Evolutionary conservation across 2,797 vertebrate genomes (phyloP).

Genomic region (Sebastes oblongus): DNA sequence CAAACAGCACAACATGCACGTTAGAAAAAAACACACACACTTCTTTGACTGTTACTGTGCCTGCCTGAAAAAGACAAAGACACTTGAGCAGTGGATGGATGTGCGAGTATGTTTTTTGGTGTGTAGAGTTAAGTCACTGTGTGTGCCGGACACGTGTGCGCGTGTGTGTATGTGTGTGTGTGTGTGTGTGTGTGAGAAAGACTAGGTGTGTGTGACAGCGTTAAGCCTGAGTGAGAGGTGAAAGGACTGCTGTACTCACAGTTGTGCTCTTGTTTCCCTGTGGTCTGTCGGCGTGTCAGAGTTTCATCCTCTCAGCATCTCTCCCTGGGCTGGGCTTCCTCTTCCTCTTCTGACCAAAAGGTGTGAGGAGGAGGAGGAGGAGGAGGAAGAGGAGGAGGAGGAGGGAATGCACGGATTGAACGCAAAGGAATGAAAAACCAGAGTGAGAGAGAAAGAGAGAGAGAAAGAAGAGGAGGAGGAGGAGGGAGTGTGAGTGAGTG

Average conservation of each 20-base stretch:
- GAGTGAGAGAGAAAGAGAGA: constrained; percentile 50
- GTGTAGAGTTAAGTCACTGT: constrained; percentile 41
- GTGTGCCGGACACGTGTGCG: constrained; percentile 45
- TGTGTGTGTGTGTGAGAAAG: constrained; percentile 13
- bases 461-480: constrained; percentile 28
- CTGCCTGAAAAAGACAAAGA: constrained; percentile 50
- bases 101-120: not conserved
- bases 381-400: constrained; percentile 18
- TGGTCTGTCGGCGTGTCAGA: constrained; percentile 78
- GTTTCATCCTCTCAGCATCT: constrained; percentile 79
- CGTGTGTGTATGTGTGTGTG: constrained; percentile 15
- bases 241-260: constrained; percentile 80
- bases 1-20: constrained; percentile 9
- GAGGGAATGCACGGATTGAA: constrained; percentile 61
- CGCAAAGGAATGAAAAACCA: constrained; percentile 70
- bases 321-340: constrained; percentile 76
- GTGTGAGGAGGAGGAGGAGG: constrained; percentile 59
- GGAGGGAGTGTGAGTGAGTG: constrained; percentile 22
- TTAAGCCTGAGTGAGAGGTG: constrained; percentile 71
- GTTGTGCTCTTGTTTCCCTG: constrained; percentile 75
- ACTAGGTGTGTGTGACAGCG: constrained; percentile 55
- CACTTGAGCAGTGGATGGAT: constrained; percentile 26
- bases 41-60: not conserved
- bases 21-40: not conserved
- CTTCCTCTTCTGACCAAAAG: constrained; percentile 76